Evolutionary conservation across 2,797 vertebrate genomes (phyloP), one percentile per base, ranked within the genome.

Genomic region (Squalus acanthias): DNA sequence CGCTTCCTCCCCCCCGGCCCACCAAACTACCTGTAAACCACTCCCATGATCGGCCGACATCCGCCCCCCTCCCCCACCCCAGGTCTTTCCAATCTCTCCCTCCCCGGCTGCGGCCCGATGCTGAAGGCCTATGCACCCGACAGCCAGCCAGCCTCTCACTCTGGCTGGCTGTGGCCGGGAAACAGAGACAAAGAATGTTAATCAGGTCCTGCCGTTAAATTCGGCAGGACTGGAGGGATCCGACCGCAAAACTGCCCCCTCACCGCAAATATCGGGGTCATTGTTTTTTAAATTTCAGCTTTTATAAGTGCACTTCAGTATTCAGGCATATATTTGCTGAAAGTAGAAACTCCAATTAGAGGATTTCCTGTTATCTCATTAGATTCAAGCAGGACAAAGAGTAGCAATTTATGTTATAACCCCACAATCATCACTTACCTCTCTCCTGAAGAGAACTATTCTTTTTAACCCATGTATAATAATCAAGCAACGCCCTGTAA

Each of bases 401-500:
- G 39, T 2, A 8, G 39, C 91, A 46, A 20, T 50, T 0, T 46
- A 15, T n/a, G 1, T 17, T 72, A 53, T 26, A 39, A 1, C n/a
- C 2, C 39, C 93, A 53, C 29, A 74, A 33, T 1, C 46, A 53
- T 72, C 63, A 96, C 98, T 98, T 97, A 99, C 99, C 97, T 0
- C 96, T 96, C 8, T 96, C 85, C 20, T 97, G 96, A 29, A 97
- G 5, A 4, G 97, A 96, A 1, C 29, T 96, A 96, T 97, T 99
- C 97, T 98, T 98, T 96, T 98, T 97, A 96, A 97, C 97, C 99
- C 99, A 99, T n/a, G 97, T 98, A 6, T 98, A 97, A 96, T 99
- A 99, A 96, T 99, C 98, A 96, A 99, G 97, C 96, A 99, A 97
- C 24, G 98, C 98, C 95, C 97, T 98, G 97, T 99, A 99, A 29